These are phyloP conservation scores for Aplysina aerophoba DNA, from an alignment of 37 sponge, comb jelly and placozoan genomes.

Conservation along the genomic window DNA sequence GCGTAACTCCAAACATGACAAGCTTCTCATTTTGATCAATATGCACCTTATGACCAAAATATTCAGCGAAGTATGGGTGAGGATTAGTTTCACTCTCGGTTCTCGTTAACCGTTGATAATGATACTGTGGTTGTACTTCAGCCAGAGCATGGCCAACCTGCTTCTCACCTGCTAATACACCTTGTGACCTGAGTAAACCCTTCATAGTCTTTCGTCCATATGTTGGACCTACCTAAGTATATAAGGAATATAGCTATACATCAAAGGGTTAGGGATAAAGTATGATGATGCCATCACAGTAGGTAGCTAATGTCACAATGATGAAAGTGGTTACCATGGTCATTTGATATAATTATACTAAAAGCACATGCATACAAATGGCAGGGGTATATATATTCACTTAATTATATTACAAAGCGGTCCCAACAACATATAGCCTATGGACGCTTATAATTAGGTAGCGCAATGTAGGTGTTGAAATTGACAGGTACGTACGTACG, in stretches of 20 bases:
- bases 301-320: background rate
- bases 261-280: background rate
- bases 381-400: too few relatives aligned
- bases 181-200: constrained; percentile 14
- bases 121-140: constrained; percentile 27
- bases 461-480: too few relatives aligned
- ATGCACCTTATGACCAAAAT: constrained; percentile 65
- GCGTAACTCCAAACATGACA: constrained; percentile 55
- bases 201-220: constrained; percentile 43
- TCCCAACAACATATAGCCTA: too few relatives aligned
- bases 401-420: too few relatives aligned
- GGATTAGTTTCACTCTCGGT: constrained; percentile 42
- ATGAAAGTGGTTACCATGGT: too few relatives aligned
- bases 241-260: too few relatives aligned
- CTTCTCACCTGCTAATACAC: constrained; percentile 19
- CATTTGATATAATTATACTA: too few relatives aligned
- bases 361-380: too few relatives aligned
- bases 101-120: constrained; percentile 8
- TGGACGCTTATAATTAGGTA: too few relatives aligned
- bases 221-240: constrained; percentile 37
- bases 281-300: background rate
- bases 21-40: constrained; percentile 66
- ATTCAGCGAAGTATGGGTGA: constrained; percentile 50
- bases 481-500: too few relatives aligned
- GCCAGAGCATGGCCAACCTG: constrained; percentile 31